phyloP scores from a whole-genome alignment of 2,888 invertebrate species.

The Cataglyphis albicans region DNA sequence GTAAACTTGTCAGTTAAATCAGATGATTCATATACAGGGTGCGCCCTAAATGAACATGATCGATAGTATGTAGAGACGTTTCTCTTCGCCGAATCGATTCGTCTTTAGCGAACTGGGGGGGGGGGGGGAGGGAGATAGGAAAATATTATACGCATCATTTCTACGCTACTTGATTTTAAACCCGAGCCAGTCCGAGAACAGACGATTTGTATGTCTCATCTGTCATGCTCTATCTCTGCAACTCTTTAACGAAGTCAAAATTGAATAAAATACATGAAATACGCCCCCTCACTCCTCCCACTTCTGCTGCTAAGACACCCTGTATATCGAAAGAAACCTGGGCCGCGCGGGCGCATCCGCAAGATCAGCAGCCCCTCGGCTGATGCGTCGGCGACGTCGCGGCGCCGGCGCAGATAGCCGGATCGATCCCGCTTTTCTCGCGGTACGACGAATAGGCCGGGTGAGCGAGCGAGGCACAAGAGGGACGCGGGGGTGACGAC shows the following conservation, averaged over 20 bases:
- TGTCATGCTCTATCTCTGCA: background rate
- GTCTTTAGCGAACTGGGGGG: background rate
- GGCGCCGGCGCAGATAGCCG: conserved; percentile 84
- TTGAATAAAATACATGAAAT: background rate
- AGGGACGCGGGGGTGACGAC: conserved; percentile 34
- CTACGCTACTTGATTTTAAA: background rate
- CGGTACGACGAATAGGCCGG: conserved; percentile 8
- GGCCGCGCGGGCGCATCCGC: conserved; percentile 65
- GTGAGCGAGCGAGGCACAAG: conserved; percentile 7
- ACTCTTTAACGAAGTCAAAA: background rate
- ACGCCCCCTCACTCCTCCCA: background rate
- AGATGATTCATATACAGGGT: background rate
- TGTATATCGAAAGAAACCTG: conserved; percentile 26
- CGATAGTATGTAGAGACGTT: background rate
- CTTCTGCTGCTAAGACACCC: conserved; percentile 20
- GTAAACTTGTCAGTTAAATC: background rate
- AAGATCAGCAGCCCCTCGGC: conserved; percentile 62
- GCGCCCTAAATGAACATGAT: background rate
- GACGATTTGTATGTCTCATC: background rate
- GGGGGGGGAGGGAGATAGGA: no score
- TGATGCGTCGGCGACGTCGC: conserved; percentile 75
- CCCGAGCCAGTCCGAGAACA: background rate
- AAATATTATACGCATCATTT: background rate
- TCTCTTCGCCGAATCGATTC: conserved; percentile 10
- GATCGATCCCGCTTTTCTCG: conserved; percentile 79